These are phyloP conservation scores for Crenuchus spilurus DNA, from an alignment of 2,797 vertebrate genomes.

Conservation along the genomic window DNA sequence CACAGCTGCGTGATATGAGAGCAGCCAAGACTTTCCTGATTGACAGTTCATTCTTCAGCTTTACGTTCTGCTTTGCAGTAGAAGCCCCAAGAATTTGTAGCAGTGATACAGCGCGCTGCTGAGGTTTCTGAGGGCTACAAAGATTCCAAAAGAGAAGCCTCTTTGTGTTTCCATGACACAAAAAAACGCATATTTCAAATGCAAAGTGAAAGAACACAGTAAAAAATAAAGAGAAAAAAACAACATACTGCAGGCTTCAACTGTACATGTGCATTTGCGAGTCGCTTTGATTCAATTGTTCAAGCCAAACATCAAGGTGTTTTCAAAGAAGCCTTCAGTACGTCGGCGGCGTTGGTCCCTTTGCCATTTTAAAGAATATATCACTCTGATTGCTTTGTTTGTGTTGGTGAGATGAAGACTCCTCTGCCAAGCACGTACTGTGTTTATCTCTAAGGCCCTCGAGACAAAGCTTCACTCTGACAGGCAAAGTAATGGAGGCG, in stretches of 20 bases:
- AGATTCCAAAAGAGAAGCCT: neutral
- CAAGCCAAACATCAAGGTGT: neutral
- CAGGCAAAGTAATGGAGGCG: slow-evolving; percentile 64
- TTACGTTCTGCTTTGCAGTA: too few species aligned
- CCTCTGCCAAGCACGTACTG: slow-evolving; percentile 13
- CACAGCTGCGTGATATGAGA: neutral
- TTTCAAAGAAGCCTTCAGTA: neutral
- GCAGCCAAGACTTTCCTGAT: neutral
- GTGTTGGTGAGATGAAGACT: slow-evolving; percentile 51
- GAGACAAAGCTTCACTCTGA: slow-evolving; percentile 64
- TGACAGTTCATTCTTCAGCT: too few species aligned
- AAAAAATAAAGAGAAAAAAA: neutral
- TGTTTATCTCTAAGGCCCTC: slow-evolving; percentile 58
- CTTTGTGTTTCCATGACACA: neutral
- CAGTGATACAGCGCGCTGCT: neutral
- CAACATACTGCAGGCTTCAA: neutral
- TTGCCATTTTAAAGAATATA: slow-evolving; percentile 45
- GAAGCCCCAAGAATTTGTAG: neutral
- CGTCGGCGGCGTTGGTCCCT: neutral
- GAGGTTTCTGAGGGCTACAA: neutral
- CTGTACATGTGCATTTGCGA: neutral
- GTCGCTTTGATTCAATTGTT: slow-evolving; percentile 2
- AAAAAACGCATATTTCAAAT: neutral
- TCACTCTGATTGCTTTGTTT: slow-evolving; percentile 64
- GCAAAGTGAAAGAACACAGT: neutral